phyloP scores from a whole-genome alignment of 2,888 invertebrate species.

The Craniophora ligustri region DNA sequence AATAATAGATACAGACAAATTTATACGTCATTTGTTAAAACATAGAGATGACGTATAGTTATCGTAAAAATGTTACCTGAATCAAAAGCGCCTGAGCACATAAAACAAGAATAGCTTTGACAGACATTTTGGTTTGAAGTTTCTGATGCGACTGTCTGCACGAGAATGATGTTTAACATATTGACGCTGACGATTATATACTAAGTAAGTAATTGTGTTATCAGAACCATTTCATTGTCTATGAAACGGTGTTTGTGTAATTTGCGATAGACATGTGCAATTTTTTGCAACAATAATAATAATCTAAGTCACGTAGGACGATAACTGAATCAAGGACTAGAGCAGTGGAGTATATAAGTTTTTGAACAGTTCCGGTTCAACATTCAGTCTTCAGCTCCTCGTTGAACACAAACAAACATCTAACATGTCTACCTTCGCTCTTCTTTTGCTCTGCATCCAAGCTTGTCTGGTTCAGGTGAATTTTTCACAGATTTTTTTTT shows the following conservation, averaged over 20 bases:
- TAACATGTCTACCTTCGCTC: not conserved
- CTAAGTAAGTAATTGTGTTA: not conserved
- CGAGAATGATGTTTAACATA: not conserved
- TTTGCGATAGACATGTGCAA: not conserved
- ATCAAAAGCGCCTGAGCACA: conserved; percentile 35
- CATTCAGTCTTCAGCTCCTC: not conserved
- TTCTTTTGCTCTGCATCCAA: not conserved
- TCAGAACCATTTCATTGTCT: not conserved
- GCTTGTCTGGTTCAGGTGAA: not conserved
- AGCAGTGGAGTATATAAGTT: not conserved
- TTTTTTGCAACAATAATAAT: not conserved
- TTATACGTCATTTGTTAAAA: no score
- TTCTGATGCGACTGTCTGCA: not conserved
- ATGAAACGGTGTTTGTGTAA: not conserved
- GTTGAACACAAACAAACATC: conserved; percentile 14
- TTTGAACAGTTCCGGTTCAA: not conserved
- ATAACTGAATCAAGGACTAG: not conserved
- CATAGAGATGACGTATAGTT: no score
- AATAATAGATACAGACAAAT: no score
- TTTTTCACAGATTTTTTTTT: no score
- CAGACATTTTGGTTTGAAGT: conserved; percentile 16
- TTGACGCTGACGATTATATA: not conserved
- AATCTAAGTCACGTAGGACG: not conserved
- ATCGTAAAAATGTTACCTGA: no score
- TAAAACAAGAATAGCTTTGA: conserved; percentile 24